Base-by-base conservation (phyloP, 2,888 invertebrate genomes). In the Pristionchus mayeri region DNA sequence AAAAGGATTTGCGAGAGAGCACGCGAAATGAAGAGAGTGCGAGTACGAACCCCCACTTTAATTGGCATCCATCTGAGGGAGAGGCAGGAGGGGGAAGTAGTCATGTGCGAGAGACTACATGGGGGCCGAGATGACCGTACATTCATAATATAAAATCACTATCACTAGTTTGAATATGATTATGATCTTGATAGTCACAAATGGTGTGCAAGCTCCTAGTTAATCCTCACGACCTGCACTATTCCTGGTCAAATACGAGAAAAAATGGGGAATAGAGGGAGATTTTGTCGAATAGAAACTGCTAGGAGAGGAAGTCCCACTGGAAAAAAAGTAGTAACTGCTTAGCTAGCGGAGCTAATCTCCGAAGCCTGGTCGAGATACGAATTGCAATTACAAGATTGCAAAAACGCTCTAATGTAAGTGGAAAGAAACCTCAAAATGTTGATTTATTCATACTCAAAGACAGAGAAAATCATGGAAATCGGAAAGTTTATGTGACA, bases 381-480 rank as follows among this genome's bases (percentile, higher is more conserved):
- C 2, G n/a, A 54, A 54, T 11, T 63, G 21, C 63, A 63, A 16
- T 34, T 6, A 34, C 63, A 21, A 21, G 21, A 63, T 63, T 63
- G 63, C 34, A 63, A 63, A 63, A 71, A 24, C 75, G n/a, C 48
- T 71, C 6, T 9, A 11, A 37, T 24, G 16, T 24, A n/a, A 44
- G 27, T 48, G 24, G n/a, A 37, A 44, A 40, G 75, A 75, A 44
- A 44, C 44, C 44, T 1, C n/a, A 11, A 6, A 44, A 57, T 4
- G n/a, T 4, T 57, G 7, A 63, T 71, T 71, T 71, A 71, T 71
- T 44, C 71, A 71, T 37, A 71, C 71, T 24, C 24, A 6, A 34
- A 63, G 30, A 27, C 63, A 34, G 34, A 63, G 16, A 60, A 63
- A 63, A 63, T 7, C 13, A 44, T 9, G 30, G 18, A 34, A 30